Evolutionary conservation across 2,797 vertebrate genomes (phyloP), one percentile per base, ranked within the genome.

Genomic region (Sebastes cheni): DNA sequence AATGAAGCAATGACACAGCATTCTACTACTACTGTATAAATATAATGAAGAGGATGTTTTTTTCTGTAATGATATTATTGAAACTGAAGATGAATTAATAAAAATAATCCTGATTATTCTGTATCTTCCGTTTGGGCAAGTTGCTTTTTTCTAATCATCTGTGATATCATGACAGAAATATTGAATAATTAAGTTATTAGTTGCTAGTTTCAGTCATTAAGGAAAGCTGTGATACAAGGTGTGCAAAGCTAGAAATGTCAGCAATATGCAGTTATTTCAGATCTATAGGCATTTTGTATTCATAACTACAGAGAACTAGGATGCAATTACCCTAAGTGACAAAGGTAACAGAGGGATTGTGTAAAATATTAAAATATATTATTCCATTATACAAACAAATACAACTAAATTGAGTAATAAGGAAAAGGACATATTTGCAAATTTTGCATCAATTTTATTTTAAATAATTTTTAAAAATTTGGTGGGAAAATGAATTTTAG

Each of bases 1-100:
- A 94, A 93, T 91, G 92, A 95, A 94, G 94, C 94, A 94, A 94
- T 95, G 92, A 93, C 91, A 92, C 92, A 92, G 89, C 92, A 93
- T 93, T 95, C 91, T 95, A 91, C 88, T 91, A 92, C 91, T 91
- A 91, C 86, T 95, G 93, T 94, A 93, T 86, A 92, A 92, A 93
- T 88, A 91, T 90, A 88, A 92, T 89, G 80, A 91, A 92, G 86
- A 94, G 87, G 92, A 93, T 90, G 92, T 92, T 93, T 92, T 86
- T 94, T 99, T 98, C 97, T 99, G 97, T 99, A 98, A 99, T 97
- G 96, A 98, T 97, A 98, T 94, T 96, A 96, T 88, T 91, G 91
- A 98, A 98, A 97, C 96, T 97, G 96, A 97, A 96, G 96, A 96
- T 96, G 96, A 97, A 97, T 97, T 97, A 98, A 94, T 94, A 97